Evolutionary conservation across 2,888 invertebrate species (phyloP), one percentile per base, ranked within the genome.

Genomic region (Drosophila neotestacea): DNA sequence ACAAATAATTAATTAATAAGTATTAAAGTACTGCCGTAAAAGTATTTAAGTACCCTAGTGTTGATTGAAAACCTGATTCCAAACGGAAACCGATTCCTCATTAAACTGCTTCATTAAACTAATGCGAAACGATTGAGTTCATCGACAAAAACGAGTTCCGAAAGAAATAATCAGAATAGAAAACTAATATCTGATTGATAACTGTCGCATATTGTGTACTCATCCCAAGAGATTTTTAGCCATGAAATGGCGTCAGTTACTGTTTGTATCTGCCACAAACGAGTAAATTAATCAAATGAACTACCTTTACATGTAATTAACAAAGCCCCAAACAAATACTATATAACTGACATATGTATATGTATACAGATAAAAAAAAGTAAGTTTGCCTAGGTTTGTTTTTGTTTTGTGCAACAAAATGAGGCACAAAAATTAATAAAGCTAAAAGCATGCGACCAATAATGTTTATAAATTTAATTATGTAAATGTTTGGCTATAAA

Each of bases 391-490:
- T 10, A 41, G 47, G 32, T 38, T 38, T 74, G 58, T 56, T 62
- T 28, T 30, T 61, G 54, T 63, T 67, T 64, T 78, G 60, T 83
- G 84, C 81, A 83, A 56, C 66, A 56, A 66, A 76, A 86, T 58
- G 60, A 54, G 62, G 68, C 65, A 67, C 63, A 55, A 55, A 73
- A 89, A 82, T 84, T 84, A 84, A 84, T 84, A 84, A 89, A 77
- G 86, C 83, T 84, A 84, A 84, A 84, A 84, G 84, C 84, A 85
- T 85, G 86, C 73, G 64, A 76, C 73, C 83, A 84, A 84, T 84
- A 88, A 88, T 85, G 77, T 85, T 85, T 84, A 89, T 85, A 84
- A 89, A 84, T 84, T 85, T 84, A 84, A 89, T 84, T 84, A 84
- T 89, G 84, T 88, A 84, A 84, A 84, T 84, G 84, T 67, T 82